Evolutionary conservation across 2,113 vertebrate genomes (phyloP).

Genomic region (Neofelis nebulosa): DNA sequence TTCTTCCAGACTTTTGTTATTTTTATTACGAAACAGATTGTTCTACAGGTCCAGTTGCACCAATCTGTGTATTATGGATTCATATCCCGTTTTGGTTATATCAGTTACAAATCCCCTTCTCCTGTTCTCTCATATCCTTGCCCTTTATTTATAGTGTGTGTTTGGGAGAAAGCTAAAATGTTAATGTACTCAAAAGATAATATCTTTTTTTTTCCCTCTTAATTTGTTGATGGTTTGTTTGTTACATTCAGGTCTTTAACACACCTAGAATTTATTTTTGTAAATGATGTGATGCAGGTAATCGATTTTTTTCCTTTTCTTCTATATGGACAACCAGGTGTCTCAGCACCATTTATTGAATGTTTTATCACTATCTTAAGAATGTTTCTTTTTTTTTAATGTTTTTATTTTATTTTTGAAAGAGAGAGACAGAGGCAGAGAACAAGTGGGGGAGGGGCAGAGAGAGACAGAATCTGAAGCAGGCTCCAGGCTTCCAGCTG

Average conservation of each 20-base stretch:
- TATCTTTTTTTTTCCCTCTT: neutral
- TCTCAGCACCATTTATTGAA: neutral
- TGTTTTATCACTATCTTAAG: neutral
- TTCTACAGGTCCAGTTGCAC: neutral
- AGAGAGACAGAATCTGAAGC: too few relatives aligned
- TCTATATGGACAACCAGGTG: neutral
- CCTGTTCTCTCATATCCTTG: neutral
- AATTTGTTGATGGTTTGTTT: neutral
- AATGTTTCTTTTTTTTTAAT: neutral
- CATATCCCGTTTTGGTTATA: neutral
- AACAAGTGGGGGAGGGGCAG: too few relatives aligned
- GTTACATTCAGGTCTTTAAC: neutral
- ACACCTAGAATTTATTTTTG: conserved; percentile 22
- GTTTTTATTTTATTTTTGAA: too few relatives aligned
- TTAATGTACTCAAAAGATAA: neutral
- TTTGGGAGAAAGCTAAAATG: neutral
- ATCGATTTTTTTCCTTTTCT: conserved; percentile 17
- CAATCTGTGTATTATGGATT: neutral
- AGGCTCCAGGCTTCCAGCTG: too few relatives aligned
- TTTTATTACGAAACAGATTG: neutral
- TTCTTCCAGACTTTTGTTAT: neutral
- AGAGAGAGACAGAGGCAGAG: too few relatives aligned
- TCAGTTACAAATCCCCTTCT: neutral
- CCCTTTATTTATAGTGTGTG: neutral
- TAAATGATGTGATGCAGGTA: neutral